A percentile compares a stretch with the other conserved stretches of the same genome.
These are phyloP conservation scores for Caenorhabditis sp. DNA, from an alignment of 2,888 invertebrate genomes.

Conservation along the genomic window DNA sequence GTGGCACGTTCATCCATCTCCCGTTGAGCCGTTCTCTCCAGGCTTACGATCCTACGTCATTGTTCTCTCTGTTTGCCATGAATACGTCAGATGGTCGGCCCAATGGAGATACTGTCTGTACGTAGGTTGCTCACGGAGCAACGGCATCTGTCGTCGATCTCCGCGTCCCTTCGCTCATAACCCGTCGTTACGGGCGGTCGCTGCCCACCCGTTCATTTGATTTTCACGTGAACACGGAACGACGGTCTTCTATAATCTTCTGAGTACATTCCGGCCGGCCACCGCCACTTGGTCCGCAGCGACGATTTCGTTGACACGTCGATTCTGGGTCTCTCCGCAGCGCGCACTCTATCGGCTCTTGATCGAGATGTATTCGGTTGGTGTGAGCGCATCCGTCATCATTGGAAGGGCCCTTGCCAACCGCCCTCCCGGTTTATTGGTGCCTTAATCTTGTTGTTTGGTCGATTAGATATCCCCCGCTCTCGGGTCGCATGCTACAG, in stretches of 20 bases:
- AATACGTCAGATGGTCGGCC: too few species aligned
- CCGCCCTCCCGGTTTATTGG: conserved; percentile 5
- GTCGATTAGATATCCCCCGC: conserved; percentile 9
- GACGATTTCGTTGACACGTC: conserved; percentile 18
- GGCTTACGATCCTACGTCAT: conserved; percentile 13
- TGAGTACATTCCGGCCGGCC: not conserved
- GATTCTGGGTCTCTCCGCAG: not conserved
- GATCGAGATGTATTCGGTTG: conserved; percentile 10
- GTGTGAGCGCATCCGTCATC: conserved; percentile 21
- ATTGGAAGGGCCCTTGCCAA: not conserved
- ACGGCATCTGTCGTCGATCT: not conserved
- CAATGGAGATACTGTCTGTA: conserved; percentile 6
- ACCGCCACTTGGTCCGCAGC: not conserved
- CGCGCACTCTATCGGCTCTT: conserved; percentile 1
- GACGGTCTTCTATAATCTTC: not conserved
- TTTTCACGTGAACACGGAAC: conserved; percentile 2
- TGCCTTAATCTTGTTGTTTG: conserved; percentile 19
- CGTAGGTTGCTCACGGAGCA: conserved; percentile 9
- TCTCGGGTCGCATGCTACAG: not conserved
- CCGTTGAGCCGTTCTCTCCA: not conserved
- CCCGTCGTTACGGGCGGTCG: not conserved
- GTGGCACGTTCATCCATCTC: conserved; percentile 3
- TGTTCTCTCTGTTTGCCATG: not conserved
- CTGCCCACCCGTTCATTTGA: not conserved
- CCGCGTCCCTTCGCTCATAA: not conserved